A percentile compares a stretch with the other conserved stretches of the same genome.
Evolutionary conservation across 1,140 invertebrate genomes (phyloP).

Genomic region (Caligus rogercresseyi): DNA sequence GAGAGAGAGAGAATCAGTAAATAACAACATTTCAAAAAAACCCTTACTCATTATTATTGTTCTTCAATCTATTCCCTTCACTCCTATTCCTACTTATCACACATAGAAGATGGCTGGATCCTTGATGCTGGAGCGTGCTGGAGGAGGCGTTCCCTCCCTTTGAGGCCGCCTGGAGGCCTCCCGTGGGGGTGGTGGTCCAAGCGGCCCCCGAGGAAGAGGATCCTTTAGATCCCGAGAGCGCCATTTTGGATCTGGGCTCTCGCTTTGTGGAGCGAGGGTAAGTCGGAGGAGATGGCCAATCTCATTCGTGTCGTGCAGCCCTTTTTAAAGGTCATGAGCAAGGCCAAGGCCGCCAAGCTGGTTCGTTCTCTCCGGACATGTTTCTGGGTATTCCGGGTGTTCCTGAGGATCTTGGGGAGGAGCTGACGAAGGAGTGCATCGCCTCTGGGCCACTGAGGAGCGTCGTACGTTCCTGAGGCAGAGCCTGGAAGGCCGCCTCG

Average conservation of each 20-base stretch:
- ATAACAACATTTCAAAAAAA: too few species aligned
- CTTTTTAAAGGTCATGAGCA: constrained; percentile 77
- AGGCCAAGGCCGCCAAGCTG: constrained; percentile 96
- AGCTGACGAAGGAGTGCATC: constrained; percentile 78
- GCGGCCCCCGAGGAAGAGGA: constrained; percentile 2
- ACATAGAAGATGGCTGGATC: neutral
- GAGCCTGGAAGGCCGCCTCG: constrained; percentile 75
- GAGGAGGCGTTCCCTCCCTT: neutral
- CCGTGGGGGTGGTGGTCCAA: neutral
- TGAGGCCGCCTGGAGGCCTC: neutral
- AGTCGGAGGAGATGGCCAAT: constrained; percentile 56
- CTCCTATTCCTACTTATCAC: neutral
- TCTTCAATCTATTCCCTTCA: neutral
- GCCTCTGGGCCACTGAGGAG: constrained; percentile 97
- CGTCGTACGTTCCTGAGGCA: constrained; percentile 90
- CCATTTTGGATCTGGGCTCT: constrained; percentile 16
- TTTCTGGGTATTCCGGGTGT: constrained; percentile 34
- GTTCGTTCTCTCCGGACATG: constrained; percentile 85
- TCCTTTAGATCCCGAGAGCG: constrained; percentile 2
- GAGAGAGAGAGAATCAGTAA: too few species aligned
- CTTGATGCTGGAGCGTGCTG: neutral
- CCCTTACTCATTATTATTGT: too few species aligned
- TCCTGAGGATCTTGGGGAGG: constrained; percentile 35
- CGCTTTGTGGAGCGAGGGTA: constrained; percentile 8
- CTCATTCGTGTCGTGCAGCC: constrained; percentile 83